These are phyloP conservation scores for Drosophila algonquin DNA, from an alignment of 2,888 invertebrate genomes.

Conservation along the genomic window DNA sequence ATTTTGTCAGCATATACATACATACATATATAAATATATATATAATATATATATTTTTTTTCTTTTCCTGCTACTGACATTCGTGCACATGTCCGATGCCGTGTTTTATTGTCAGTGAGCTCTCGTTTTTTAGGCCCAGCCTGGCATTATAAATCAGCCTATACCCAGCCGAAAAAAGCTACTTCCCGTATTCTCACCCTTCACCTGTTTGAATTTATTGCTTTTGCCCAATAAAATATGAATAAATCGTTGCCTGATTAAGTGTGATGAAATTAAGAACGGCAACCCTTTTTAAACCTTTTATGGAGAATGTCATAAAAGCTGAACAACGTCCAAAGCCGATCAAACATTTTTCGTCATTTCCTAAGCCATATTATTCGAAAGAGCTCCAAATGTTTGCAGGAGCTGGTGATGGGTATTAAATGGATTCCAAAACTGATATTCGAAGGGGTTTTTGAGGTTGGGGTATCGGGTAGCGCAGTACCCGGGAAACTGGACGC, in stretches of 20 bases:
- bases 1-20: not conserved
- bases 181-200: not conserved
- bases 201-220: conserved; percentile 44
- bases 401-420: conserved; percentile 1
- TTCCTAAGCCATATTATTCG: not conserved
- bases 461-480: not conserved
- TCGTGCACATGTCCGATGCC: conserved; percentile 53
- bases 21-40: not conserved
- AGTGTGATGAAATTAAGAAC: conserved; percentile 52
- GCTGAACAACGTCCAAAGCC: conserved; percentile 7
- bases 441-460: no score
- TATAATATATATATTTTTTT: not conserved
- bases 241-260: conserved; percentile 54
- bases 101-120: conserved; percentile 58
- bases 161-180: conserved; percentile 24
- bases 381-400: not conserved
- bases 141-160: conserved; percentile 66
- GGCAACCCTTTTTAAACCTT: conserved; percentile 21
- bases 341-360: conserved; percentile 21
- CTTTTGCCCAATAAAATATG: conserved; percentile 50
- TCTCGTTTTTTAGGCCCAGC: conserved; percentile 48
- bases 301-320: conserved; percentile 38
- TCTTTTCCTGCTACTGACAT: conserved; percentile 42
- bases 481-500: conserved; percentile 13
- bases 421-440: no score